phyloP scores from a whole-genome alignment of 2,888 invertebrate genomes.

The Plutella xylostella region DNA sequence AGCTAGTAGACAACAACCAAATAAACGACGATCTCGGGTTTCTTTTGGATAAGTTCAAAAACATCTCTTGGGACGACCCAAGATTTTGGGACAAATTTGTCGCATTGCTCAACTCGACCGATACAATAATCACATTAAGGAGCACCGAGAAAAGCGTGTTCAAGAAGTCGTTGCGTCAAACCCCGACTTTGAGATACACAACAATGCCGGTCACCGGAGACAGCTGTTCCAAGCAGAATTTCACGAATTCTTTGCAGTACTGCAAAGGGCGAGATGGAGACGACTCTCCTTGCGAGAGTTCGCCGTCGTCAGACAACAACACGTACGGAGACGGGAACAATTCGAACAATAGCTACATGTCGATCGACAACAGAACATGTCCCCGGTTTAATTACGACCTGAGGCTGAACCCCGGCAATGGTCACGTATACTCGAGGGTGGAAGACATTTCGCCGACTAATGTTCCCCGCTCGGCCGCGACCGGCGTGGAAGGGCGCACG shows the following conservation, averaged over 20 bases:
- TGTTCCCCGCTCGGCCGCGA: constrained; percentile 46
- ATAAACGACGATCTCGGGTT: constrained; percentile 58
- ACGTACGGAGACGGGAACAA: constrained; percentile 75
- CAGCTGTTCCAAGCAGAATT: constrained; percentile 68
- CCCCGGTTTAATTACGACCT: constrained; percentile 69
- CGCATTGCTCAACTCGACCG: constrained; percentile 79
- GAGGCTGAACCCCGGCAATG: constrained; percentile 60
- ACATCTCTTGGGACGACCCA: constrained; percentile 80
- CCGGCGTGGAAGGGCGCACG: constrained; percentile 52
- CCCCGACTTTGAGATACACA: constrained; percentile 64
- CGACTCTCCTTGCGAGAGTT: constrained; percentile 69
- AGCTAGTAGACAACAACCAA: constrained; percentile 57
- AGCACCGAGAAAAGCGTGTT: constrained; percentile 59
- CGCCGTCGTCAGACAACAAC: constrained; percentile 65
- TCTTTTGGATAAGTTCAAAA: constrained; percentile 69
- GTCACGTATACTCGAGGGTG: constrained; percentile 66
- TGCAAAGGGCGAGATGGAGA: constrained; percentile 52
- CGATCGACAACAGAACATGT: constrained; percentile 70
- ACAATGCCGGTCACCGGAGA: constrained; percentile 69
- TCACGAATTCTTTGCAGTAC: constrained; percentile 59
- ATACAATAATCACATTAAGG: constrained; percentile 63
- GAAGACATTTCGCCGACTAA: constrained; percentile 56
- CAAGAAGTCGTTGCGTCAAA: constrained; percentile 60
- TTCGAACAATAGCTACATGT: constrained; percentile 77
- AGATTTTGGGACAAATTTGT: constrained; percentile 89